Base-by-base conservation (phyloP, 2,888 invertebrate species). In the Cephalotes varians region DNA sequence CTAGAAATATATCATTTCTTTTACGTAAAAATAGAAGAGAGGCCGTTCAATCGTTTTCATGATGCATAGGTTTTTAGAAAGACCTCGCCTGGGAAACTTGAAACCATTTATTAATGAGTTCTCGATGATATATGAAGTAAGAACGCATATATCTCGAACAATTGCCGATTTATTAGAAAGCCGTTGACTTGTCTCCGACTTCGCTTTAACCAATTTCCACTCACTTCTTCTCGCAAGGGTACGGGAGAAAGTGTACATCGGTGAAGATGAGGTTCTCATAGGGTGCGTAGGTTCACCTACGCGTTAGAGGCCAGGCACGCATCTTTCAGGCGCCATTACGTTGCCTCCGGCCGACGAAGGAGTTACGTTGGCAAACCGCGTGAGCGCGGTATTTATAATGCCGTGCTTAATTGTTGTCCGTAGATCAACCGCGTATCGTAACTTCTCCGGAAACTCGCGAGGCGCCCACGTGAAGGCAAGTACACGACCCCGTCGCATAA, bases 401-500 rank as follows among this genome's bases (percentile, higher is more conserved):
- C 85, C 81, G 85, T 86, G 90, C 88, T 92, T 92, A 91, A 91
- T 92, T 92, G 91, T 92, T 91, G 90, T 91, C 83, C 91, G 90
- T 92, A 91, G 90, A 92, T 92, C 91, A 92, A 84, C 51, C 85
- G 77, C 58, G 87, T 88, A 88, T 91, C 91, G 89, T 92, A 91
- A 91, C 87, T 91, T 91, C 82, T 87, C 87, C 85, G 84, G 88
- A 87, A 90, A 90, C 85, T 85, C 87, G 18, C 18, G 58, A 49
- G 79, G 89, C 91, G 88, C 91, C 91, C 89, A 91, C 91, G 88
- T 89, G 82, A 73, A 82, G 51, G 80, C 74, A 71, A 81, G 64
- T 69, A 82, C 34, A 56, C 47, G 82, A 77, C 83, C 80, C 67
- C 69, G 77, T 83, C 86, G 80, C 81, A 89, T 89, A 89, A 89